Base-by-base conservation (phyloP, 2,113 vertebrate species). In the Phaethornis superciliosus region DNA sequence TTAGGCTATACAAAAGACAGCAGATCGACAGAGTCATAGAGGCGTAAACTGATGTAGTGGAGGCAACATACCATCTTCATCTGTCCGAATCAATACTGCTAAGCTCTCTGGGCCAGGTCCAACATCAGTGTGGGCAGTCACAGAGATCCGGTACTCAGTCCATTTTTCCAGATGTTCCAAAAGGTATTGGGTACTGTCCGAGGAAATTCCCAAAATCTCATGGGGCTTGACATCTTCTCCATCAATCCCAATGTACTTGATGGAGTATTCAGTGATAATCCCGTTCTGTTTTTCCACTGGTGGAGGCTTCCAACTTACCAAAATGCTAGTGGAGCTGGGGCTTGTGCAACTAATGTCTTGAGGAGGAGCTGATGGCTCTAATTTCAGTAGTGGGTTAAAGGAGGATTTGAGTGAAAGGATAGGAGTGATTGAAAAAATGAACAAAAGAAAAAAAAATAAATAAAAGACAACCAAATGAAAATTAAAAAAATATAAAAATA, bases 101-200 rank as follows among this genome's bases (percentile, higher is more conserved):
- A 98, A 96, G 97, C 99, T 99, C 97, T 99, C 99, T 26, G 99
- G 99, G 97, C 99, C 99, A 91, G 98, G 98, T 98, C 99, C 99
- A 81, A 99, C 98, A 94, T 99, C 99, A 78, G 99, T 99, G 96
- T 99, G 98, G 97, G 99, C 99, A 83, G 97, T 98, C 97, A 99
- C 98, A 74, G 98, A 98, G 97, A 99, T 98, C 54, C 97, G 98
- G 97, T 99, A 99, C 89, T 99, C 98, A 97, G 99, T 99, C 99
- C 99, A 99, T 98, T 99, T 99, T 98, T 99, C 99, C 99, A 99
- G 98, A 93, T 99, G 98, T 98, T 99, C 99, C 99, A 99, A 99
- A 98, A 99, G 98, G 98, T 99, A 99, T 72, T 98, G 98, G 75
- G 98, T 98, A 97, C 93, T 99, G 97, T 99, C 99, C 75, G 99